Evolutionary conservation across 2,113 vertebrate species (phyloP), one percentile per base, ranked within the genome.

Genomic region (Rhodinocichla rosea): DNA sequence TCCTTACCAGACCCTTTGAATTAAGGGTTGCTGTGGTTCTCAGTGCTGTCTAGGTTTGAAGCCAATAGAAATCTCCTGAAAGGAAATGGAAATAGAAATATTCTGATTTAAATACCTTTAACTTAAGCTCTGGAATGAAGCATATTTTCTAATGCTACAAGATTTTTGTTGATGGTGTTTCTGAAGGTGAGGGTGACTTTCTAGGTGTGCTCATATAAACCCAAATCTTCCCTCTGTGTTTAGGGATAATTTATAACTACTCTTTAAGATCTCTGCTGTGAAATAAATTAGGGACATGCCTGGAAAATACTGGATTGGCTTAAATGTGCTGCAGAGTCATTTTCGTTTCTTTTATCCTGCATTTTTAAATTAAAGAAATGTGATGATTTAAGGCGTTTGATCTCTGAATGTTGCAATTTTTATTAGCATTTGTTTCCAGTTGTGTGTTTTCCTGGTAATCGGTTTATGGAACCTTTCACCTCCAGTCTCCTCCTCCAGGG

Each of bases 371-470:
- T 85, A 90, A 94, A 93, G 76, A 92, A 94, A 87, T 52, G 63
- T 85, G 86, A 91, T 90, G 56, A 94, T 92, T 93, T 87, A 59
- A 74, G 63, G 60, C 17, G 1, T 95, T 96, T 95, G 69, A 91
- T 91, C 86, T 79, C 76, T 2, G 3, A 86, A 86, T 89, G 83
- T 82, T 92, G 88, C 67, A 73, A 86, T 91, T 92, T 82, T 92
- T 82, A 85, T 90, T 92, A 60, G 73, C 81, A 45, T 84, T 97
- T 95, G 78, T 91, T 87, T 89, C 92, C 90, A 89, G 86, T 93
- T 86, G 90, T 78, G 37, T 82, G 64, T 95, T 90, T 95, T 87
- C 77, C 87, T 0, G 0, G 80, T 70, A 68, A 87, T 44, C 18
- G 0, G 65, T 88, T 95, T 90, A 42, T 55, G 94, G 81, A 95